Conservation (phyloP, 1,140 invertebrate species). For the Aphelenchoides fujianensis region DNA sequence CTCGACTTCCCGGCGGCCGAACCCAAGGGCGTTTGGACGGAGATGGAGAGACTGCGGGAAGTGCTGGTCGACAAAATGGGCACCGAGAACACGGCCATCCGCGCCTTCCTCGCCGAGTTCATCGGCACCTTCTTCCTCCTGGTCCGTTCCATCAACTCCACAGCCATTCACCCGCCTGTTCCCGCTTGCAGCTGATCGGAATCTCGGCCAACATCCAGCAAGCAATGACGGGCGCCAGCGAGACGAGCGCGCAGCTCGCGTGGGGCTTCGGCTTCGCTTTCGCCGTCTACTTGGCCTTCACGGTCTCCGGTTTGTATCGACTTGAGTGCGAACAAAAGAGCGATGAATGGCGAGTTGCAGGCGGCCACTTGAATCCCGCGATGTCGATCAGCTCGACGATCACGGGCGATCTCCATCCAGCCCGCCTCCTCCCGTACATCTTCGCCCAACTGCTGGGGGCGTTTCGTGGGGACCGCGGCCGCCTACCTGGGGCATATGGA, state of each 20-base stretch:
- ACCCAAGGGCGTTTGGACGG: background rate
- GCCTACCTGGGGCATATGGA: conserved; percentile 66
- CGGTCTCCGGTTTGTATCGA: conserved; percentile 39
- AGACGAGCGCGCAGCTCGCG: conserved; percentile 34
- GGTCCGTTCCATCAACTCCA: conserved; percentile 60
- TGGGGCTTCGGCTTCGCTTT: conserved; percentile 50
- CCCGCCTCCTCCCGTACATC: conserved; percentile 65
- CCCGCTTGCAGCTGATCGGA: conserved; percentile 54
- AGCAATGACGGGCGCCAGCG: background rate
- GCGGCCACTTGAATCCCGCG: conserved; percentile 69
- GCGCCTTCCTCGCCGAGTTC: conserved; percentile 63
- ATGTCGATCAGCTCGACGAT: conserved; percentile 66
- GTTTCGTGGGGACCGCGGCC: conserved; percentile 66
- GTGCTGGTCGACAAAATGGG: conserved; percentile 30
- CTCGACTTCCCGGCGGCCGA: background rate
- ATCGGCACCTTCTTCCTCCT: conserved; percentile 66
- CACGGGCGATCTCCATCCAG: conserved; percentile 57
- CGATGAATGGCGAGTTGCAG: conserved; percentile 57
- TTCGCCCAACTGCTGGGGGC: conserved; percentile 68
- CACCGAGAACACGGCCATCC: conserved; percentile 41
- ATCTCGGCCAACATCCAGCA: conserved; percentile 57
- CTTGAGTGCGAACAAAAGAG: background rate
- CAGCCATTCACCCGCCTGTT: conserved; percentile 14
- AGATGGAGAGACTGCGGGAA: conserved; percentile 41
- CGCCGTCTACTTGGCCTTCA: conserved; percentile 40